Conservation (phyloP, 2,888 invertebrate genomes). For the Callyntrura sp. region DNA sequence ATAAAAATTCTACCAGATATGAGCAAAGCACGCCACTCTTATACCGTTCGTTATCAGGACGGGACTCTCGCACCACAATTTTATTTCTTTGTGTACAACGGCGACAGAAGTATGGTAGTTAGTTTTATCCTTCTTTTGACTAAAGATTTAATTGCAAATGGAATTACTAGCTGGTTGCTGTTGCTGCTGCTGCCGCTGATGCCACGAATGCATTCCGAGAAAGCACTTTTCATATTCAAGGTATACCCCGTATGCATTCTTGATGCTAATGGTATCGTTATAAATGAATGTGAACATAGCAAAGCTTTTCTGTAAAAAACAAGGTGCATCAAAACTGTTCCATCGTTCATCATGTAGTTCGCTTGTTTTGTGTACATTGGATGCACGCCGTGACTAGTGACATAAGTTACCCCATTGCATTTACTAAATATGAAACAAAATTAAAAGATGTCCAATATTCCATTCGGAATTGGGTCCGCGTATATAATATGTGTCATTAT, state of each 20-base stretch:
- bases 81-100: neutral
- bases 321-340: conserved; percentile 60
- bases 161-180: conserved; percentile 32
- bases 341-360: conserved; percentile 58
- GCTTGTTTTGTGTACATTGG: neutral
- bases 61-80: conserved; percentile 29
- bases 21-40: conserved; percentile 15
- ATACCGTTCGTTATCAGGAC: conserved; percentile 40
- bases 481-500: too few species aligned
- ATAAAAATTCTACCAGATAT: conserved; percentile 51
- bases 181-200: too few species aligned
- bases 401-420: too few species aligned
- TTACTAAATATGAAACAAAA: neutral
- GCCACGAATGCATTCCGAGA: neutral
- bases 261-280: conserved; percentile 60
- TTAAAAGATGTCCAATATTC: too few species aligned
- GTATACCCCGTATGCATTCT: conserved; percentile 19
- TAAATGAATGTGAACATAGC: conserved; percentile 67
- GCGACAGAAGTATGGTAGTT: conserved; percentile 5
- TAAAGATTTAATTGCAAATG: conserved; percentile 68
- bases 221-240: conserved; percentile 33
- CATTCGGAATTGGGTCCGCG: too few species aligned
- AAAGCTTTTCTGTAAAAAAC: conserved; percentile 63
- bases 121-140: conserved; percentile 2
- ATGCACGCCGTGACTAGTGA: neutral